Conservation (phyloP, 2,113 vertebrate genomes). For the Coptodon bakossiorum region DNA sequence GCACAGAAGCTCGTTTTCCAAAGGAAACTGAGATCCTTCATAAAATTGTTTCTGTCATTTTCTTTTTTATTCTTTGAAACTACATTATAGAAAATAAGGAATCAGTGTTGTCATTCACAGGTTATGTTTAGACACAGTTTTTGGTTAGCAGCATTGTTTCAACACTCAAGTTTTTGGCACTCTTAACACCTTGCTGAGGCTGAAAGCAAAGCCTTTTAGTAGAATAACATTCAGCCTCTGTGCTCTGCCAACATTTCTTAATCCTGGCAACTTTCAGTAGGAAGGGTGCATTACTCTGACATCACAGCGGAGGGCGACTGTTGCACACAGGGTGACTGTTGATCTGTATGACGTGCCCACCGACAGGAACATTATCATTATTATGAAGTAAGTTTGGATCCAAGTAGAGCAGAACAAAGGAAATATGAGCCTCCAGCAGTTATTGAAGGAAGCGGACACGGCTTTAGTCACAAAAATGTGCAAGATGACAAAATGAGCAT, state of each 20-base stretch:
- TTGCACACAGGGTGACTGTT: neutral
- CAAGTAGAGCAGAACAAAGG: neutral
- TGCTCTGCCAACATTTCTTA: neutral
- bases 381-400: neutral
- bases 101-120: neutral
- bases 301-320: constrained; percentile 43
- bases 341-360: neutral
- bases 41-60: accelerated
- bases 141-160: neutral
- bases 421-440: accelerated
- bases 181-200: accelerated
- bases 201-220: neutral
- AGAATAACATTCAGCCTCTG: neutral
- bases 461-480: neutral
- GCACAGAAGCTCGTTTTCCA: neutral
- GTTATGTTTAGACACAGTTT: neutral
- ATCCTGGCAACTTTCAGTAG: neutral
- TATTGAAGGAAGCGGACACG: neutral
- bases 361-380: neutral
- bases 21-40: neutral
- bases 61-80: neutral
- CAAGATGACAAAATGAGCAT: neutral
- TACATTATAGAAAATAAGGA: neutral
- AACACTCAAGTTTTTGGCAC: neutral
- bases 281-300: constrained; percentile 17